Conservation (phyloP, 2,888 invertebrate species). For the Epinotia bilunana region DNA sequence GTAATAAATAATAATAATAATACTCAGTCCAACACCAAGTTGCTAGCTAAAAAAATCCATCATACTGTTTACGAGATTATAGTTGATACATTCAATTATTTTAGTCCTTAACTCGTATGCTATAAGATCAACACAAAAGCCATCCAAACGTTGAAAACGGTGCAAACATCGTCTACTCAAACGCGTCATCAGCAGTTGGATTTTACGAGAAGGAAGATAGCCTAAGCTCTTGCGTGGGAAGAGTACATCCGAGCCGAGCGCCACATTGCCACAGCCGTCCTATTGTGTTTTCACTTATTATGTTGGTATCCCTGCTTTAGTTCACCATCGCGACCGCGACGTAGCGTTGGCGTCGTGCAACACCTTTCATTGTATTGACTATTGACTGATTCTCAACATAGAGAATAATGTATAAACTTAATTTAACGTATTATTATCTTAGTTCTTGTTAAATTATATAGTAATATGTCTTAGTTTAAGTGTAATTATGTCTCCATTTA, state of each 20-base stretch:
- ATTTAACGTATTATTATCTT: slow-evolving; percentile 84
- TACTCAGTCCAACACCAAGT: neutral
- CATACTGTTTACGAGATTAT: neutral
- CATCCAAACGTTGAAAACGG: neutral
- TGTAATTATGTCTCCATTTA: slow-evolving; percentile 81
- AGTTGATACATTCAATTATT: neutral
- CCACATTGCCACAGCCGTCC: slow-evolving; percentile 68
- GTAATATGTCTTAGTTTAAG: slow-evolving; percentile 81
- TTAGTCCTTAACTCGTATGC: neutral
- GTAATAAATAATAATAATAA: no score
- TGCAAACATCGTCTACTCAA: slow-evolving; percentile 42
- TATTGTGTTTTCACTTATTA: slow-evolving; percentile 49
- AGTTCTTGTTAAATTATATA: slow-evolving; percentile 80
- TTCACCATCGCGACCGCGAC: slow-evolving; percentile 84
- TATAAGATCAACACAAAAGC: neutral
- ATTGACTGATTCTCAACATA: slow-evolving; percentile 87
- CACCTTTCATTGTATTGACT: slow-evolving; percentile 90
- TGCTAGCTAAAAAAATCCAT: slow-evolving; percentile 23
- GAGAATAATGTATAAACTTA: slow-evolving; percentile 87
- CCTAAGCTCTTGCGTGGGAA: slow-evolving; percentile 64
- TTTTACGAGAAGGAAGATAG: slow-evolving; percentile 55
- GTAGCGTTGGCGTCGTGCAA: slow-evolving; percentile 86
- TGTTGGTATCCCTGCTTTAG: slow-evolving; percentile 79
- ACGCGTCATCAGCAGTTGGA: slow-evolving; percentile 53
- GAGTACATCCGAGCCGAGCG: slow-evolving; percentile 60